Evolutionary conservation across 2,888 invertebrate species (phyloP), one percentile per base, ranked within the genome.

Genomic region (Thecocarcelia acutangulata): DNA sequence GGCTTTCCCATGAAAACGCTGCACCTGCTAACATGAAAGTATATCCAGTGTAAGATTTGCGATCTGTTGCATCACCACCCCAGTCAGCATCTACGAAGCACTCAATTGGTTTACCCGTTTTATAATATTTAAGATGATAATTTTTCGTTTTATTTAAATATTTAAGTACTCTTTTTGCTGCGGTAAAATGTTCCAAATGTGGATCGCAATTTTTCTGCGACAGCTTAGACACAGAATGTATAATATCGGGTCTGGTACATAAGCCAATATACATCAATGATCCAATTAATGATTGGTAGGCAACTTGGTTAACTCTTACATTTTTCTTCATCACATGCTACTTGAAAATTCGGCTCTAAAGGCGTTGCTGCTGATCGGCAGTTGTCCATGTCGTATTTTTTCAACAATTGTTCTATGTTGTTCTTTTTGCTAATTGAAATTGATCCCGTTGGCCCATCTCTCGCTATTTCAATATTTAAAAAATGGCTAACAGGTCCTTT

Each of bases 161-260:
- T 15, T 83, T 75, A 15, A 86, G 46, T 28, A 86, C 33, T 50
- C 83, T 85, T 44, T 83, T 84, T 13, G 80, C 83, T 13, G 77
- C 85, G 3, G 58, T 58, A 61, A 84, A 44, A 56, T 85, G 85
- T 44, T 86, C 86, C 1, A 17, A 13, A 66, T 86, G 84, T 9
- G 85, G 84, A 58, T 85, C 69, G 0, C 24, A 80, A 24, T 84
- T 86, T 5, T 56, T 76, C 28, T 86, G 85, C 0, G 85, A 70
- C 9, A 85, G 42, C 59, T 85, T 85, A 33, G 75, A 83, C 0
- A 84, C 81, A 0, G 85, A 85, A 48, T 85, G 85, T 2, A 84
- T 8, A 6, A 84, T 84, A 15, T 84, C 84, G 6, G 84, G 81
- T 0, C 85, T 75, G 2, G 84, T 81, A 6, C 76, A 78, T 6